Evolutionary conservation across 2,113 vertebrate species (phyloP), one percentile per base, ranked within the genome.

Genomic region (Dasypus novemcinctus): DNA sequence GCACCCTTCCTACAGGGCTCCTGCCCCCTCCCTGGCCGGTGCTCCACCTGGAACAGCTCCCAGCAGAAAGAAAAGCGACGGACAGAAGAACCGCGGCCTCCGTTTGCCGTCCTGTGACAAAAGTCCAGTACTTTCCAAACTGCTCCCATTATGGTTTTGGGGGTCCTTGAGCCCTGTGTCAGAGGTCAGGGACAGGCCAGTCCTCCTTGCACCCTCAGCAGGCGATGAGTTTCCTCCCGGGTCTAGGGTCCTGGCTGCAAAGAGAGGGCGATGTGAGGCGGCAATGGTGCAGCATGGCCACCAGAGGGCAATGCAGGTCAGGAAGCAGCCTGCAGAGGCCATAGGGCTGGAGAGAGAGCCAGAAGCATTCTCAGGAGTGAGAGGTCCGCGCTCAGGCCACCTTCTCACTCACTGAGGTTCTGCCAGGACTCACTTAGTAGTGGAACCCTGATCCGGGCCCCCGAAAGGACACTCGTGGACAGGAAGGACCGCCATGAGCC

Each of bases 261-360:
- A 46, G 64, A 54, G 1, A 14, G 5, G n/a, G 8, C 41, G 1
- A 4, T 1, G 41, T 0, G n/a, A 79, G 29, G 10, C 4, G 4
- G 86, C 89, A 83, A 23, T 93, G 38, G 13, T 52, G 76, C 5
- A 1, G 0, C 0, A 0, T 0, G 80, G n/a, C 43, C 96, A 95
- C 52, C 49, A 94, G 96, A 94, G 84, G 80, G 87, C 95, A 92
- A 87, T 43, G 66, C 84, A 90, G 76, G 87, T 38, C 87, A 96
- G 82, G 69, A 36, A 87, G 72, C 66, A 2, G 69, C 33, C 0
- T 0, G n/a, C n/a, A 36, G 43, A 76, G 14, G 15, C 4, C 10
- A 10, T 20, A 1, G 0, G 6, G 6, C 31, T 7, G 5, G 17
- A 46, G 25, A 15, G 4, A 14, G 1, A 10, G 3, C 41, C 5